Conservation (phyloP, 2,113 vertebrate genomes). For the Aldabrachelys gigantea region DNA sequence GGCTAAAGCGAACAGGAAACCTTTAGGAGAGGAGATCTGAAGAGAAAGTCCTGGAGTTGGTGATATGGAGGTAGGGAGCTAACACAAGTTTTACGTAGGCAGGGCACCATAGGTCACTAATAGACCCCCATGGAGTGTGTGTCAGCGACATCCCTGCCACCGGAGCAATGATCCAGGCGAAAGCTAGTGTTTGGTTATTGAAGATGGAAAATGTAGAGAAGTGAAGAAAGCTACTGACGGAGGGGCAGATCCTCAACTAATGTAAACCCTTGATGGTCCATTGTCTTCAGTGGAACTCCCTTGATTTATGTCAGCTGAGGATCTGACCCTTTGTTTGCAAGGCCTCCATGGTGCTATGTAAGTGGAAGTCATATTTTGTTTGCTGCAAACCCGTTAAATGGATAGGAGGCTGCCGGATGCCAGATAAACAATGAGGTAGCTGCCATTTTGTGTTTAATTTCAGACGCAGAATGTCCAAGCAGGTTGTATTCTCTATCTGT, state of each 20-base stretch:
- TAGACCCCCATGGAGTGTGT: conserved; percentile 8
- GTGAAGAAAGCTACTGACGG: rapidly evolving
- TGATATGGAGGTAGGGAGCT: conserved; percentile 4
- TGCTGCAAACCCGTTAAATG: background rate
- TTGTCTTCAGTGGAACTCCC: background rate
- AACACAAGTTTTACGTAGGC: conserved; percentile 25
- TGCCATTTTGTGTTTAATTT: background rate
- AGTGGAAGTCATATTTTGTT: background rate
- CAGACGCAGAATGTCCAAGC: background rate
- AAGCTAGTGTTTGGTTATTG: background rate
- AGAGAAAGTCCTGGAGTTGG: conserved; percentile 40
- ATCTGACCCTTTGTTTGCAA: background rate
- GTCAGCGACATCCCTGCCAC: background rate
- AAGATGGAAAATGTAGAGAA: background rate
- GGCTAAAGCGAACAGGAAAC: conserved; percentile 4
- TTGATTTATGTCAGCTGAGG: background rate
- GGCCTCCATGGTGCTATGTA: background rate
- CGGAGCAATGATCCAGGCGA: background rate
- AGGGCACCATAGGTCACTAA: background rate
- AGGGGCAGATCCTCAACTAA: background rate
- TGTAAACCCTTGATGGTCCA: background rate
- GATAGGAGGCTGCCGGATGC: background rate
- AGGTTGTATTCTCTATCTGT: background rate
- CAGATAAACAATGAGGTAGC: background rate
- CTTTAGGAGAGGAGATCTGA: conserved; percentile 23